These are phyloP conservation scores for Pelochelys cantorii DNA, from an alignment of 2,797 vertebrate genomes.

Conservation along the genomic window DNA sequence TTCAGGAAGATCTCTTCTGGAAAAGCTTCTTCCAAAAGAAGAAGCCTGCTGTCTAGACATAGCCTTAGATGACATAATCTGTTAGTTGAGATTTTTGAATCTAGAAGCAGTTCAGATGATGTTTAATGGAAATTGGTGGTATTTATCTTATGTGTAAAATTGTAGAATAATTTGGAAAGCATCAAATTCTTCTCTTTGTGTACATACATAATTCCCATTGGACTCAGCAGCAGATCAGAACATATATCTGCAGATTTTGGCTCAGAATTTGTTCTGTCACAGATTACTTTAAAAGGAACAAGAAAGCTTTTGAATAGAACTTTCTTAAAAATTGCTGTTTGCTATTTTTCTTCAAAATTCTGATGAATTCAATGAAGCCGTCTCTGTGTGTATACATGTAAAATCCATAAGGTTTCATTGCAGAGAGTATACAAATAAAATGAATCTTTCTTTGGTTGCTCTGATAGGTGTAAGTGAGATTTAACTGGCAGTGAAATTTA, in stretches of 20 bases:
- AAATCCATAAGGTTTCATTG: neutral
- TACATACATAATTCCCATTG: neutral
- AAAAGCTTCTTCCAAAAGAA: no score
- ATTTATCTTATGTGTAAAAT: neutral
- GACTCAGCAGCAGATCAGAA: neutral
- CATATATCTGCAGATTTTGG: neutral
- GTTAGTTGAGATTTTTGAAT: neutral
- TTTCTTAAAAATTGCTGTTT: neutral
- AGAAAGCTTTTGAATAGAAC: constrained; percentile 2
- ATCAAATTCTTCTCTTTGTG: neutral
- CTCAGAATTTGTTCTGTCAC: neutral
- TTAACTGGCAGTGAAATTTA: neutral
- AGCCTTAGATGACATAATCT: neutral
- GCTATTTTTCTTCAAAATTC: neutral
- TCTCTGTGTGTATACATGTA: neutral
- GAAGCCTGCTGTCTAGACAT: no score
- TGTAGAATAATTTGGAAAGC: neutral
- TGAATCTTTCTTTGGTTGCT: neutral
- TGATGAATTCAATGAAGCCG: neutral
- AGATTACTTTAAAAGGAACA: neutral
- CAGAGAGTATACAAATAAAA: neutral
- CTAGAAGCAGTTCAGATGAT: neutral
- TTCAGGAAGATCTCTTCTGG: no score
- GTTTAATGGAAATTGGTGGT: neutral
- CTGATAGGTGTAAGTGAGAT: neutral